These are phyloP conservation scores for Ciconia boyciana DNA, from an alignment of 2,113 vertebrate genomes.

Conservation along the genomic window DNA sequence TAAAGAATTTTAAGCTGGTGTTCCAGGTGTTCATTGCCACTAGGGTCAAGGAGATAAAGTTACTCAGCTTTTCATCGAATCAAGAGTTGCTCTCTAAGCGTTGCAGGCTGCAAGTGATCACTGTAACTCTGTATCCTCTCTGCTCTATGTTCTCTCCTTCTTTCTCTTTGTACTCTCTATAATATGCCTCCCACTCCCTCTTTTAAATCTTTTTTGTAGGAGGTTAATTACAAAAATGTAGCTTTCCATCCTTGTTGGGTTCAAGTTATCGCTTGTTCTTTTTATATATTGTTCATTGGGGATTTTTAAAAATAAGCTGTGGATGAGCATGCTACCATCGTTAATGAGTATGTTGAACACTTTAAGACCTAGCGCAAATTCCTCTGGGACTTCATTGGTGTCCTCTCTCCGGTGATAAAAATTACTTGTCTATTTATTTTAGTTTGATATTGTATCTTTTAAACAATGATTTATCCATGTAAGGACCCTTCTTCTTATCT, in stretches of 20 bases:
- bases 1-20: neutral
- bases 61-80: neutral
- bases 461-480: neutral
- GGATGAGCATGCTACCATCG: neutral
- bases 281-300: neutral
- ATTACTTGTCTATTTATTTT: neutral
- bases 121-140: neutral
- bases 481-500: neutral
- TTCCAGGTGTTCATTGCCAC: neutral
- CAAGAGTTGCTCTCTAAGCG: neutral
- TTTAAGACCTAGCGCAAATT: neutral
- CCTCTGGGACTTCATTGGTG: neutral
- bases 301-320: neutral
- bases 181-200: slow-evolving; percentile 47
- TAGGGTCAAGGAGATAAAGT: neutral
- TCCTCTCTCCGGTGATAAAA: neutral
- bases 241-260: slow-evolving; percentile 8
- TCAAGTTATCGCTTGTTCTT: neutral
- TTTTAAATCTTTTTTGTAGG: slow-evolving; percentile 54
- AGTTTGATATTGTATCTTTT: neutral
- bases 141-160: neutral
- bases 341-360: neutral
- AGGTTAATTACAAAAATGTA: slow-evolving; percentile 52
- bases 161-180: neutral
- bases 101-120: neutral